Evolutionary conservation across 2,113 vertebrate species (phyloP), one percentile per base, ranked within the genome.

Genomic region (Hymenochirus boettgeri): DNA sequence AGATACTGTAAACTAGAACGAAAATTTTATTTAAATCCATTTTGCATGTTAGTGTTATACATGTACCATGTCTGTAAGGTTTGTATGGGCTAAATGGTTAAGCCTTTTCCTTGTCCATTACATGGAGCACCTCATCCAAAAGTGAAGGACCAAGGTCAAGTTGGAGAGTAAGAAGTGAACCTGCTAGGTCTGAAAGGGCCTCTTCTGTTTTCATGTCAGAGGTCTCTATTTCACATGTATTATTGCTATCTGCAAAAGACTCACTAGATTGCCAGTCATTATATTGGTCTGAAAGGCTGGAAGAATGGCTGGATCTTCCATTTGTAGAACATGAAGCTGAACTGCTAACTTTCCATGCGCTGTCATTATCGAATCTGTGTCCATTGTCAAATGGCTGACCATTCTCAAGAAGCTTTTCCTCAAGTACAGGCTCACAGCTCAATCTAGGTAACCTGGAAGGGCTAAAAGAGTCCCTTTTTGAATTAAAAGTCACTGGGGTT

Each of bases 141-240:
- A 99, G 94, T 50, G 96, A 99, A 70, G 96, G 96, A 48, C 96
- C 96, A 56, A 99, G 84, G 74, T 99, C 96, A 2, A 99, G 90
- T 57, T 99, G 91, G 18, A 99, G 86, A 2, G 96, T 97, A 47
- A 98, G 88, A 39, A 99, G 80, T 17, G 95, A 98, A 33, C 90
- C 92, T 0, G 89, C 84, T 66, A 95, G 86, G 70, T 95, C 91
- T 35, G 87, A 78, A 55, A 98, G 88, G 42, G 93, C 93, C 48
- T 94, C 90, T 74, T 91, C 89, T 0, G 92, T 93, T 21, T 81
- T 77, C 60, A 86, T 86, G 81, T 92, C 91, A 58, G 80, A 83
- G 81, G 92, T 91, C 71, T 80, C 75, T 70, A 94, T 84, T 79
- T 91, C 89, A 56, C 81, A 79, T 0, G 88, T 82, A 64, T 87